Conservation (phyloP, 1,140 invertebrate genomes). For the Eupeodes corollae region DNA sequence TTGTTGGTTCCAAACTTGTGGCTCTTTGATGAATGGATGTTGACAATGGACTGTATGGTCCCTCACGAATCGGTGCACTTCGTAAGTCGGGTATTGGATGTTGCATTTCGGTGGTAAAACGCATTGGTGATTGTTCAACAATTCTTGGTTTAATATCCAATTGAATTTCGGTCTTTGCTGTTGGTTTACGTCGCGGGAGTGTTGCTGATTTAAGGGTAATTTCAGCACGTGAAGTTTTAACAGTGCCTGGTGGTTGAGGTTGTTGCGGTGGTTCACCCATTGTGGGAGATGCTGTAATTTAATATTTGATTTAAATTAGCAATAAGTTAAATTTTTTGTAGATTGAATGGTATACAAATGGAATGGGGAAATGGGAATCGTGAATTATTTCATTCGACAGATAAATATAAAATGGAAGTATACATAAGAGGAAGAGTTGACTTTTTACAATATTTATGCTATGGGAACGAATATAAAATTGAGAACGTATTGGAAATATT, state of each 20-base stretch:
- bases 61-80: constrained; percentile 36
- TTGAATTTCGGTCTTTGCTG: constrained; percentile 53
- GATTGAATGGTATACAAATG: no score
- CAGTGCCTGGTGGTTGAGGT: constrained; percentile 31
- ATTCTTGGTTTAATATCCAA: constrained; percentile 38
- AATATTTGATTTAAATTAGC: no score
- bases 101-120: constrained; percentile 36
- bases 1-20: constrained; percentile 27
- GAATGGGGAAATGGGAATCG: no score
- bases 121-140: constrained; percentile 28
- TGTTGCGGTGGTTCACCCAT: constrained; percentile 10
- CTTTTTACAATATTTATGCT: no score
- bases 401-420: no score
- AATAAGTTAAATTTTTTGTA: no score
- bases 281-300: constrained; percentile 20
- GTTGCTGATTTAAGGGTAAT: constrained; percentile 56
- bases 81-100: constrained; percentile 35
- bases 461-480: no score
- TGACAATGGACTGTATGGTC: constrained; percentile 31
- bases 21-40: constrained; percentile 26
- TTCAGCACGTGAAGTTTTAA: constrained; percentile 46
- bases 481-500: no score
- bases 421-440: no score
- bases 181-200: constrained; percentile 48
- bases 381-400: no score